Base-by-base conservation (phyloP, 2,113 vertebrate species). In the Sander vitreus region DNA sequence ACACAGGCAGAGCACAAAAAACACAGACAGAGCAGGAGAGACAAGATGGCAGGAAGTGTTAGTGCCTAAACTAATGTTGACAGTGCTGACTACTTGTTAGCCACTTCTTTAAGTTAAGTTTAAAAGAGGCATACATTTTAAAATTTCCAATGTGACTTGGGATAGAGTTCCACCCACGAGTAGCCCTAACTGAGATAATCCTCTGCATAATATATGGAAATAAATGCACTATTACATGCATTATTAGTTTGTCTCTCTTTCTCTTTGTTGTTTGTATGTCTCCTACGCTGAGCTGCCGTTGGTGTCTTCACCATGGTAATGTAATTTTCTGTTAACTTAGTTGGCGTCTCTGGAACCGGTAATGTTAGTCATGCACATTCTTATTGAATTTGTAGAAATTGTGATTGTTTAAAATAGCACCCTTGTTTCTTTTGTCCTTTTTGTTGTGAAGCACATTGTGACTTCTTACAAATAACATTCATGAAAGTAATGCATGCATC, bases 341-440 rank as follows among this genome's bases (percentile, higher is more conserved):
- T 60, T 86, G 55, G 43, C 19, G 8, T 84, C 58, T 86, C 48
- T 80, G 67, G 54, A 57, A 57, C 67, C 9, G 10, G 54, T 91
- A 80, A 90, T 87, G 79, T 72, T 67, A 53, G 82, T 92, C 87
- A 87, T 19, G 80, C 85, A 62, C 75, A 59, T 67, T 82, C 60
- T 84, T 60, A 80, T 85, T 76, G 48, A 73, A 73, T 86, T 87
- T 78, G 36, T 68, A 47, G 33, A 76, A 70, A 72, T 70, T 58
- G 30, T 13, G 54, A 80, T 85, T 55, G 59, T 78, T 72, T 45
- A 13, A 47, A 79, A 83, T 64, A 60, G 57, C 1, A 3, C 19
- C 21, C 16, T 86, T 84, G 48, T 81, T 65, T 85, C 23, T 78
- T 78, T 55, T 72, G 25, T 53, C 4, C 2, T 18, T 64, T 78